phyloP scores from a whole-genome alignment of 2,797 vertebrate species.

The Chiroxiphia lanceolata region DNA sequence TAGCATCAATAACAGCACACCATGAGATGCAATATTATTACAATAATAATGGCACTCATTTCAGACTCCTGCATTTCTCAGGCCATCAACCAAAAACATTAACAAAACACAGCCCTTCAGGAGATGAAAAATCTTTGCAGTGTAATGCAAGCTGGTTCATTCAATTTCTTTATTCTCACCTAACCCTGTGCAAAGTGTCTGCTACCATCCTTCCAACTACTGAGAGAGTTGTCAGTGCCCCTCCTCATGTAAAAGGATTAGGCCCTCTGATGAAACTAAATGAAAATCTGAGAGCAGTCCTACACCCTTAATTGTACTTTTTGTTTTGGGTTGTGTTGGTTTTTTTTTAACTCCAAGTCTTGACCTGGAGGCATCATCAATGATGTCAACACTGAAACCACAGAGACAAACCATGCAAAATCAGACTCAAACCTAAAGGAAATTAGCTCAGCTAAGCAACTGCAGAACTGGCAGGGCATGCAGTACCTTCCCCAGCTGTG shows the following conservation, averaged over 20 bases:
- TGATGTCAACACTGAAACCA: not conserved
- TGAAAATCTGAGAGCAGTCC: not conserved
- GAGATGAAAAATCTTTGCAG: constrained; percentile 23
- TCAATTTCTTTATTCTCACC: not conserved
- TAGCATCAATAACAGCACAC: not conserved
- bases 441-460: not conserved
- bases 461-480: not conserved
- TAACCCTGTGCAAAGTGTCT: not conserved
- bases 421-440: not conserved
- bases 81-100: constrained; percentile 51
- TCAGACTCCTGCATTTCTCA: constrained; percentile 36
- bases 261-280: not conserved
- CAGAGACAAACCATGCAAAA: not conserved
- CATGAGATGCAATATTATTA: constrained; percentile 8
- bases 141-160: not conserved
- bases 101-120: constrained; percentile 30
- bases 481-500: not conserved
- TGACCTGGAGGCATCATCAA: not conserved
- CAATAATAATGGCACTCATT: constrained; percentile 16
- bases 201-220: not conserved
- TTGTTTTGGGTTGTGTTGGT: not conserved
- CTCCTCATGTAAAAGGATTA: not conserved
- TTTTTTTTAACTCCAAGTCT: not conserved
- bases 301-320: not conserved
- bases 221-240: not conserved